Evolutionary conservation across 2,797 vertebrate genomes (phyloP), one percentile per base, ranked within the genome.

Genomic region (Hydrolagus colliei): DNA sequence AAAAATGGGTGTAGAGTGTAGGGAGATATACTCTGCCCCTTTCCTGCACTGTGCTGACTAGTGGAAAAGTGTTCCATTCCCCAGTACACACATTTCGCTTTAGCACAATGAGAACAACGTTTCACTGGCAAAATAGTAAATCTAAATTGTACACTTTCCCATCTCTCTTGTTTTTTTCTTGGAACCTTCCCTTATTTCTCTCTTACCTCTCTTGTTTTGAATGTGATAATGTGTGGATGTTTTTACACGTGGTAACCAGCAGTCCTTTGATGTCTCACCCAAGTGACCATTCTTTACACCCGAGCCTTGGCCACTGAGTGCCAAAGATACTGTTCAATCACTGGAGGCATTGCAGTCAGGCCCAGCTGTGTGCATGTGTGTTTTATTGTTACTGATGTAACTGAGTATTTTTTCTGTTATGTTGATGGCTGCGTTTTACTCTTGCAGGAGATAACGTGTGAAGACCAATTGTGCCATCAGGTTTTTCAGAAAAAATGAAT

Each of bases 401-500:
- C 18, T 88, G 35, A 2, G 20, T 85, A 0, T 78, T 10, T 76
- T 4, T 88, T 12, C 84, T 89, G 61, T 89, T 72, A 90, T 90
- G 68, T 91, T 52, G 88, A 41, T 75, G 13, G 22, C 85, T 89
- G 32, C 20, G 41, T 91, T 90, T 90, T 88, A 72, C 86, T 73
- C 1, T 88, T 90, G 27, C 87, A 99, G 97, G 96, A 98, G 87
- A 91, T 99, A 91, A 93, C 91, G 0, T 96, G 92, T 67, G 89
- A 93, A 32, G 95, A 97, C 91, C 96, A 97, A 92, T 91, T 98
- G 88, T 99, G 97, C 88, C 92, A 88, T 85, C 98, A 99, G 91
- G 91, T 94, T 86, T 99, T 97, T 88, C 97, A 94, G 93, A 98
- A 93, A 93, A 93, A 93, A 88, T 41, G 35, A 22, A 9, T 35